phyloP scores from a whole-genome alignment of 2,888 invertebrate species.

The Selenia dentaria region DNA sequence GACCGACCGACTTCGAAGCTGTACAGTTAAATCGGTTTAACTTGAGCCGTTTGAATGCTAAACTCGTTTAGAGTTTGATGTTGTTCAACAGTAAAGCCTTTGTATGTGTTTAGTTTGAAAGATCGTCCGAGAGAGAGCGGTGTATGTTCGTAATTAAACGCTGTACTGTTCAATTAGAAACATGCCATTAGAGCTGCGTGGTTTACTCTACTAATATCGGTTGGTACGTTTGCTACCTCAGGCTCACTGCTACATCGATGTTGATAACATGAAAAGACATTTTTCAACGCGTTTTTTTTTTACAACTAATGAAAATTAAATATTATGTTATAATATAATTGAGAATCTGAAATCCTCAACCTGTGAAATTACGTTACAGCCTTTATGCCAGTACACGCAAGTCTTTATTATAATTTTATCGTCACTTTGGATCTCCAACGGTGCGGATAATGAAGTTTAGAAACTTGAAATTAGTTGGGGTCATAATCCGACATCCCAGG shows the following conservation, averaged over 20 bases:
- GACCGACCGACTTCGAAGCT: constrained; percentile 39
- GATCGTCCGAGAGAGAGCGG: constrained; percentile 45
- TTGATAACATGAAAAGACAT: too few species aligned
- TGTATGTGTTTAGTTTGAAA: constrained; percentile 58
- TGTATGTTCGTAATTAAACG: constrained; percentile 51
- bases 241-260: not conserved
- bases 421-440: constrained; percentile 69
- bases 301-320: too few species aligned
- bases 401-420: constrained; percentile 66
- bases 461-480: constrained; percentile 76
- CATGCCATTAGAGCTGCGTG: constrained; percentile 38
- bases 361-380: constrained; percentile 32
- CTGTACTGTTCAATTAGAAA: constrained; percentile 52
- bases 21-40: constrained; percentile 54
- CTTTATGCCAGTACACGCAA: constrained; percentile 35
- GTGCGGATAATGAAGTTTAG: constrained; percentile 74
- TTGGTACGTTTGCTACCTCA: constrained; percentile 10
- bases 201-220: constrained; percentile 24
- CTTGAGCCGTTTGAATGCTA: constrained; percentile 54
- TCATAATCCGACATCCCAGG: constrained; percentile 64
- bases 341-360: constrained; percentile 15
- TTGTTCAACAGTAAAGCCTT: constrained; percentile 55
- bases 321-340: too few species aligned
- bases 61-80: constrained; percentile 54
- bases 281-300: too few species aligned